Base-by-base conservation (phyloP, 1,140 invertebrate species). In the Aphidius ervi region DNA sequence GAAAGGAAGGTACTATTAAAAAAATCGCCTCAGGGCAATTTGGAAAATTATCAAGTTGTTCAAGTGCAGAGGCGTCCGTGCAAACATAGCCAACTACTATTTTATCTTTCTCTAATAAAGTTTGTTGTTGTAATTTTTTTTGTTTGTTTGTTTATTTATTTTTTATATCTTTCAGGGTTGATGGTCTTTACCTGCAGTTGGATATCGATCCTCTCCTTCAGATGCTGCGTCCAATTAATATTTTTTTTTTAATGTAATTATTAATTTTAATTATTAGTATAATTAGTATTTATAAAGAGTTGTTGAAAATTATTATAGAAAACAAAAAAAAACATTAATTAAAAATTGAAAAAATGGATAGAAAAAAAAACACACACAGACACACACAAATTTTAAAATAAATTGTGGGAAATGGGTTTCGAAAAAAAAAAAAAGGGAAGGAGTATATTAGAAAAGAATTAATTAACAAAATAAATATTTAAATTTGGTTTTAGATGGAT, bases 131-230 rank as follows among this genome's bases (percentile, higher is more conserved):
- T 8, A 9, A 46, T 45, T 56, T 9, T 20, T n/a, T 41, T 58
- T 37, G 16, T 16, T 41, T 42, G 39, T 41, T 52, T 49, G 20
- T 48, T 16, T 37, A 47, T 53, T 54, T 42, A 56, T 43, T 55
- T n/a, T 46, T 49, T 41, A 1, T 49, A 39, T 40, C 47, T 59
- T 46, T 47, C 47, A 56, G 45, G 10, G 46, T 59, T 56, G 48
- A 49, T 68, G 54, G 66, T 62, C 59, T 65, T 75, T 80, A 80
- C 78, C 78, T 80, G 78, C 70, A 52, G 73, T 76, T 16, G 77
- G 77, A 68, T 71, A 78, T 69, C 75, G 73, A 59, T 80, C 77
- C 61, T 80, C 77, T 68, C 78, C 76, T 47, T 79, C 77, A 57
- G 70, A 72, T 63, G 77, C 78, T 79, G 76, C 76, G 76, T 79